Evolutionary conservation across 2,113 vertebrate genomes (phyloP).

Genomic region (Otocyon megalotis): DNA sequence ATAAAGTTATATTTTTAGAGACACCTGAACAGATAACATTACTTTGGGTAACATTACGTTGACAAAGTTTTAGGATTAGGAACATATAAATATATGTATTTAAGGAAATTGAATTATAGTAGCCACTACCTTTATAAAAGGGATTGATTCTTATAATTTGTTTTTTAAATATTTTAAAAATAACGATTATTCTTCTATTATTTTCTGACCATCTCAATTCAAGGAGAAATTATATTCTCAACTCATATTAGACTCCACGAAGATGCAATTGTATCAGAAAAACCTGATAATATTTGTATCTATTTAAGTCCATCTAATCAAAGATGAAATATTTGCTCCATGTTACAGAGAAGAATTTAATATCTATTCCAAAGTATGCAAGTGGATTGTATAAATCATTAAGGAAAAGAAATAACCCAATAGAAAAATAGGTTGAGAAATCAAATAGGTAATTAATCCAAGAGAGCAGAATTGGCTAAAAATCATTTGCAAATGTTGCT

Average conservation of each 20-base stretch:
- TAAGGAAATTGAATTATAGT: neutral
- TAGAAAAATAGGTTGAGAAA: neutral
- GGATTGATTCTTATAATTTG: neutral
- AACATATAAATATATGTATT: neutral
- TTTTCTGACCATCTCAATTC: neutral
- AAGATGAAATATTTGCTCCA: neutral
- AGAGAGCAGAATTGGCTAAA: neutral
- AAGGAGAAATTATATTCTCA: neutral
- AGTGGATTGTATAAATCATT: neutral
- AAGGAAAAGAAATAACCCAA: neutral
- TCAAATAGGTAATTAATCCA: neutral
- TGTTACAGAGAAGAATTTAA: neutral
- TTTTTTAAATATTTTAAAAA: neutral
- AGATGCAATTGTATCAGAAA: neutral
- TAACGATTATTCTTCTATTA: neutral
- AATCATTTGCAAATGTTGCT: neutral
- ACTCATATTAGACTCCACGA: neutral
- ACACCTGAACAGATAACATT: neutral
- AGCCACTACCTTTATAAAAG: neutral
- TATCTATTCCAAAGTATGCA: neutral
- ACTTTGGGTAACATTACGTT: neutral
- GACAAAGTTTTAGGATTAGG: neutral
- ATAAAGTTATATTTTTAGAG: neutral
- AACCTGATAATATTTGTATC: neutral
- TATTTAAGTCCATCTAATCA: neutral